Conservation (phyloP, 2,888 invertebrate genomes). For the Napeogenes inachia region DNA sequence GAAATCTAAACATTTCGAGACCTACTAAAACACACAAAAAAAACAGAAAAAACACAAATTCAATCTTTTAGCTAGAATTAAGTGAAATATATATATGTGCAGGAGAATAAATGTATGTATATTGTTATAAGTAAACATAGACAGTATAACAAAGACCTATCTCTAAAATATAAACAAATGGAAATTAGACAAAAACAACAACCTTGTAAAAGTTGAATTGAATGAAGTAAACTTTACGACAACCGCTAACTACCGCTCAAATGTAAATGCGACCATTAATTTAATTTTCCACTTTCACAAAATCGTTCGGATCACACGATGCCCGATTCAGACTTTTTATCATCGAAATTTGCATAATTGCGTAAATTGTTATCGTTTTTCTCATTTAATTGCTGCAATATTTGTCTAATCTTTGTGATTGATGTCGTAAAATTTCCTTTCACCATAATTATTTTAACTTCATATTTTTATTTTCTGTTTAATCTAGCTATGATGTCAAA, state of each 20-base stretch:
- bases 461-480: background rate
- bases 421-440: background rate
- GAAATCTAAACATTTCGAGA: too few relatives aligned
- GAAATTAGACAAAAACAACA: background rate
- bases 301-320: constrained; percentile 57
- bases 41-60: too few relatives aligned
- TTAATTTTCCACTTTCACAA: constrained; percentile 60
- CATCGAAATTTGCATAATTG: constrained; percentile 61
- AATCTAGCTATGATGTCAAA: background rate
- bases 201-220: constrained; percentile 16
- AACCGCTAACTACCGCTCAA: constrained; percentile 45
- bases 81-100: too few relatives aligned
- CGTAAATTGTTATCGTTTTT: constrained; percentile 36
- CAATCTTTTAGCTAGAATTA: too few relatives aligned
- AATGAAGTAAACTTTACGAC: constrained; percentile 34
- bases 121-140: background rate
- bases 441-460: background rate
- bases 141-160: background rate
- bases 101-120: background rate
- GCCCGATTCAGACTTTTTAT: constrained; percentile 55
- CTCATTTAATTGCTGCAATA: constrained; percentile 27
- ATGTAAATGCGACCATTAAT: constrained; percentile 62
- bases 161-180: background rate
- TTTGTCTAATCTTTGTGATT: background rate
- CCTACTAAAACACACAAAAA: too few relatives aligned